phyloP scores from a whole-genome alignment of 2,888 invertebrate genomes.

The Acleris sparsana region DNA sequence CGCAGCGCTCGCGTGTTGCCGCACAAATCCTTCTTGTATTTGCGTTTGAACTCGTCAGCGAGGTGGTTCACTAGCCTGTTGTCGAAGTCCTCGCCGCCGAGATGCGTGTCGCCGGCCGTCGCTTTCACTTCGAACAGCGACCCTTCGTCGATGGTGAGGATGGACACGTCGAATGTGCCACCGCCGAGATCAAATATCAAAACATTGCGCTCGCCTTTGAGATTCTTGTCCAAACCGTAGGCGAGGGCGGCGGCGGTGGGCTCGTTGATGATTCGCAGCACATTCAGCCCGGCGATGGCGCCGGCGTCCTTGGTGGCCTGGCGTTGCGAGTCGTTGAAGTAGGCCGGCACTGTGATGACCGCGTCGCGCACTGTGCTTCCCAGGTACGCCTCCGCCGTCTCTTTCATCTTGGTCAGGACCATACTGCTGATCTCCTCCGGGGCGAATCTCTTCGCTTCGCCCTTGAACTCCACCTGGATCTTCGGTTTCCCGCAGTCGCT shows the following conservation, averaged over 20 bases:
- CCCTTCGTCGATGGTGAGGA: constrained; percentile 89
- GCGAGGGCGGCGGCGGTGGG: constrained; percentile 88
- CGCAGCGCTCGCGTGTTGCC: constrained; percentile 85
- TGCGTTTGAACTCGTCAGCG: constrained; percentile 86
- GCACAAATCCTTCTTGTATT: constrained; percentile 85
- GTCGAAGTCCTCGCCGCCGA: constrained; percentile 87
- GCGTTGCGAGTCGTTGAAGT: constrained; percentile 45
- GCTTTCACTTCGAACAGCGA: constrained; percentile 88
- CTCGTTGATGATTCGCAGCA: constrained; percentile 81
- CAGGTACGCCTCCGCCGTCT: constrained; percentile 57
- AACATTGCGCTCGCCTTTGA: constrained; percentile 81
- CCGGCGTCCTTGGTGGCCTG: constrained; percentile 90
- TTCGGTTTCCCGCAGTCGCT: constrained; percentile 85
- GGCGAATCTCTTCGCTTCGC: constrained; percentile 81
- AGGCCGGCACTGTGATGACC: constrained; percentile 89
- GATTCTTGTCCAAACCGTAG: constrained; percentile 85
- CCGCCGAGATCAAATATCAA: constrained; percentile 82
- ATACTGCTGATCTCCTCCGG: constrained; percentile 87
- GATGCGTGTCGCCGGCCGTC: constrained; percentile 90
- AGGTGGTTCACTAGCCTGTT: constrained; percentile 84
- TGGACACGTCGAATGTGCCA: constrained; percentile 89
- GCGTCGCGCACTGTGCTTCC: constrained; percentile 85
- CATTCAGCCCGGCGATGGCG: constrained; percentile 81
- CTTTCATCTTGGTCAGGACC: constrained; percentile 59
- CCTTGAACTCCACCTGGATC: constrained; percentile 84